Evolutionary conservation across 1,140 invertebrate species (phyloP).

Genomic region (Polypedilum vanderplanki): DNA sequence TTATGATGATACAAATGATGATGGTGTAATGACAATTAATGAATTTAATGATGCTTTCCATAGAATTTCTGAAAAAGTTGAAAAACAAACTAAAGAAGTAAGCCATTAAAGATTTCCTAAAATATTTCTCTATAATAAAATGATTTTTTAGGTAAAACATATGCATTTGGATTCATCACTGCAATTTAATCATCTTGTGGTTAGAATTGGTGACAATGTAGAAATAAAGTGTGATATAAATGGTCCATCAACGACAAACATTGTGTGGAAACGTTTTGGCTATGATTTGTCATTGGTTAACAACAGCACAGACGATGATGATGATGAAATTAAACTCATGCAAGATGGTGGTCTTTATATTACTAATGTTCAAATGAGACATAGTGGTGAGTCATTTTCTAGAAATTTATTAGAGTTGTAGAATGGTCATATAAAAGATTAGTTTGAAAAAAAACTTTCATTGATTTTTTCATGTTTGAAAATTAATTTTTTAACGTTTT

Average conservation of each 20-base stretch:
- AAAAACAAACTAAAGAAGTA: conserved; percentile 17
- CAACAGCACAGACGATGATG: conserved; percentile 49
- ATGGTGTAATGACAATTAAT: conserved; percentile 59
- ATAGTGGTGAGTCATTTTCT: too few species aligned
- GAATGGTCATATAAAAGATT: too few species aligned
- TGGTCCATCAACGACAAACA: conserved; percentile 56
- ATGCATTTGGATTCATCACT: conserved; percentile 69
- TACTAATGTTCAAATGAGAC: conserved; percentile 64
- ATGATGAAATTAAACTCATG: conserved; percentile 55
- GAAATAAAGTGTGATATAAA: conserved; percentile 74
- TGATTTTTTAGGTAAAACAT: conserved; percentile 57
- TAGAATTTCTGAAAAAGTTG: conserved; percentile 62
- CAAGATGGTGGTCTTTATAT: conserved; percentile 69
- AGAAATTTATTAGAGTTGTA: too few species aligned
- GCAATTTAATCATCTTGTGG: conserved; percentile 60
- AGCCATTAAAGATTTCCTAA: not conserved
- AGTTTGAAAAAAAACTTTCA: too few species aligned
- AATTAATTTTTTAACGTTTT: too few species aligned
- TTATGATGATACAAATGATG: conserved; percentile 62
- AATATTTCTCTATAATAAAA: too few species aligned
- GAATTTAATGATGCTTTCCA: conserved; percentile 73
- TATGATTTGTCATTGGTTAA: conserved; percentile 57
- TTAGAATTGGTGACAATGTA: conserved; percentile 67
- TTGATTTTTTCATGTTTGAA: too few species aligned
- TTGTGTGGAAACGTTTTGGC: conserved; percentile 65